Percentiles rank a stretch among this genome's conserved stretches.
phyloP scores from a whole-genome alignment of 1,140 invertebrate genomes.

The Drosophila lacertosa region DNA sequence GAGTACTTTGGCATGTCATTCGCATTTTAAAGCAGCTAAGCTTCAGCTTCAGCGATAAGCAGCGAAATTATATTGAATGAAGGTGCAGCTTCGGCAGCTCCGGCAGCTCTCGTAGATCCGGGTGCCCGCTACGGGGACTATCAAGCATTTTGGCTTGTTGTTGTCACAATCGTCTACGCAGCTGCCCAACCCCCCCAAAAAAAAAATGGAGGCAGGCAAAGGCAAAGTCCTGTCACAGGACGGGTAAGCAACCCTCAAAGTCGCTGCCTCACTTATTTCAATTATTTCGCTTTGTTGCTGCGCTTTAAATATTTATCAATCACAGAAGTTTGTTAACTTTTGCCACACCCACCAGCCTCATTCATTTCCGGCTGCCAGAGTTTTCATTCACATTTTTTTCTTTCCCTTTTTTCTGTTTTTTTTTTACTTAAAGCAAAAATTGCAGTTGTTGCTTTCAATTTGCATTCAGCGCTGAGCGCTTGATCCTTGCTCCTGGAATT shows the following conservation, averaged over 20 bases:
- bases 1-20: conserved; percentile 82
- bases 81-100: conserved; percentile 54
- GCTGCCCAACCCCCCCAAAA: conserved; percentile 17
- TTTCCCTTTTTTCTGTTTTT: conserved; percentile 7
- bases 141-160: conserved; percentile 68
- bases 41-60: conserved; percentile 71
- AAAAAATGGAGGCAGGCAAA: background rate
- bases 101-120: conserved; percentile 4
- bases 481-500: conserved; percentile 35
- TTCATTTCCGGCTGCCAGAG: conserved; percentile 44
- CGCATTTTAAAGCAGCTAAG: conserved; percentile 80
- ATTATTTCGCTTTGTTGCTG: conserved; percentile 81
- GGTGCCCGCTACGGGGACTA: conserved; percentile 31
- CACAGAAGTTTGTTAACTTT: conserved; percentile 71
- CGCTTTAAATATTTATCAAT: conserved; percentile 83
- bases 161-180: conserved; percentile 59
- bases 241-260: conserved; percentile 46
- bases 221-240: background rate
- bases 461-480: conserved; percentile 52
- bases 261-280: conserved; percentile 72
- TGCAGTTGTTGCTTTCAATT: conserved; percentile 71
- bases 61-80: conserved; percentile 80
- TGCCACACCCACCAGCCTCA: conserved; percentile 1
- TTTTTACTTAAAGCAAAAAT: conserved; percentile 43
- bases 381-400: too few species aligned